phyloP scores from a whole-genome alignment of 2,888 invertebrate genomes.

The Lissonota sp. region DNA sequence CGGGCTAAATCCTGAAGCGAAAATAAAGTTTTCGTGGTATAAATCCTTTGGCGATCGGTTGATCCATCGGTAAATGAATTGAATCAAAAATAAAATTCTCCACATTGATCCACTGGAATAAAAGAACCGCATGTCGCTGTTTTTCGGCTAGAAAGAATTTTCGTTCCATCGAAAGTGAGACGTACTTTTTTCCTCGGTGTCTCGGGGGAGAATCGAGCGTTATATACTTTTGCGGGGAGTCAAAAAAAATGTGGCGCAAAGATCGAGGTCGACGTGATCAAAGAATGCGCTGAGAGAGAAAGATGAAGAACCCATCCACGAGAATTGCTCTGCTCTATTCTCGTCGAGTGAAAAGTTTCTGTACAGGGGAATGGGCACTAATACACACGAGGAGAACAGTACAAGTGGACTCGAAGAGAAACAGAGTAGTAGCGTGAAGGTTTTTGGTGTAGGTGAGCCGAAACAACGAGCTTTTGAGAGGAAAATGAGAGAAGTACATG shows the following conservation, averaged over 20 bases:
- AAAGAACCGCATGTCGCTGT: not conserved
- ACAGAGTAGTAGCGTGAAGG: not conserved
- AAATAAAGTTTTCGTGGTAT: not conserved
- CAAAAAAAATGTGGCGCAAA: slow-evolving; percentile 27
- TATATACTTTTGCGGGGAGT: slow-evolving; percentile 10
- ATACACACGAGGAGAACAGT: slow-evolving; percentile 16
- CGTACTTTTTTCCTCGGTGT: not conserved
- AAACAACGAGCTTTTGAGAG: slow-evolving; percentile 15
- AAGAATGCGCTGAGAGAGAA: slow-evolving; percentile 35
- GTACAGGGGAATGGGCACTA: slow-evolving; percentile 15
- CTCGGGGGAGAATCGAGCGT: not conserved
- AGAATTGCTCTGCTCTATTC: slow-evolving; percentile 46
- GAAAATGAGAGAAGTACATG: slow-evolving; percentile 34
- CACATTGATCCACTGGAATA: too few relatives aligned
- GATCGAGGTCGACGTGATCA: slow-evolving; percentile 59
- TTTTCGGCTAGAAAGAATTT: not conserved
- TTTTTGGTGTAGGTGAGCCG: slow-evolving; percentile 12
- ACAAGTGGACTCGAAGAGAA: slow-evolving; percentile 27
- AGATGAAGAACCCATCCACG: slow-evolving; percentile 14
- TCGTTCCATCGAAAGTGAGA: not conserved
- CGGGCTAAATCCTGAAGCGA: not conserved
- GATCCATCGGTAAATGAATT: too few relatives aligned
- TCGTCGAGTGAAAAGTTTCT: slow-evolving; percentile 42
- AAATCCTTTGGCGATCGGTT: too few relatives aligned
- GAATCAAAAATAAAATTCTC: too few relatives aligned